Conservation (phyloP, 2,888 invertebrate species). For the Herminia tarsipennalis region DNA sequence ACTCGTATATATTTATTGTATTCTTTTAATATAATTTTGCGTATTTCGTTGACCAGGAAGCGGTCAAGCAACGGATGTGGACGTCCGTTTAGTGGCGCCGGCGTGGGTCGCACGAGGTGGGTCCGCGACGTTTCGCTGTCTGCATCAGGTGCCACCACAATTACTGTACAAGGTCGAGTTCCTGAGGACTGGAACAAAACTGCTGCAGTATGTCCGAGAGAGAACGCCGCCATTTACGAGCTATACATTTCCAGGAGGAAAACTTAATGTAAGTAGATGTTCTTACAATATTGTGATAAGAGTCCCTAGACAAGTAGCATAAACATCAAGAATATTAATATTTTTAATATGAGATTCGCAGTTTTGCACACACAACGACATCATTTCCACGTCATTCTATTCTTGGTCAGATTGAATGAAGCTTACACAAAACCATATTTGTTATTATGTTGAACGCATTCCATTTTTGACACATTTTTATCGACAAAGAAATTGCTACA, state of each 20-base stretch:
- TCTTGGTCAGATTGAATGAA: too few species aligned
- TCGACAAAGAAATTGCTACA: too few species aligned
- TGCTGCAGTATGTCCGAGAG: conserved; percentile 92
- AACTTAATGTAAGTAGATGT: conserved; percentile 89
- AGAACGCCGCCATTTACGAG: conserved; percentile 90
- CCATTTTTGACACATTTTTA: too few species aligned
- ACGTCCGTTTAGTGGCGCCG: conserved; percentile 88
- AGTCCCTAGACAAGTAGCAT: too few species aligned
- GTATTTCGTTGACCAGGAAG: conserved; percentile 53
- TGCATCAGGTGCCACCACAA: conserved; percentile 90
- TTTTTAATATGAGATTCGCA: too few species aligned
- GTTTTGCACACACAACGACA: too few species aligned
- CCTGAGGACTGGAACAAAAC: conserved; percentile 85
- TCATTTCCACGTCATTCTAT: too few species aligned
- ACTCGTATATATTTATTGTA: too few species aligned
- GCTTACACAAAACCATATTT: too few species aligned
- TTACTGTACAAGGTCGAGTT: conserved; percentile 91
- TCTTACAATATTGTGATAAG: too few species aligned
- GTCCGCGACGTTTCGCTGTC: conserved; percentile 89
- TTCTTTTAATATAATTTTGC: background rate
- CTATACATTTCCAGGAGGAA: conserved; percentile 88
- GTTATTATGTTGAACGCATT: too few species aligned
- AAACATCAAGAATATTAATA: too few species aligned
- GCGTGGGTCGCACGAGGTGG: conserved; percentile 91
- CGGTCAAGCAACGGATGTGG: conserved; percentile 83